Evolutionary conservation across 1,140 invertebrate species (phyloP).

Genomic region (Nymphalis io): DNA sequence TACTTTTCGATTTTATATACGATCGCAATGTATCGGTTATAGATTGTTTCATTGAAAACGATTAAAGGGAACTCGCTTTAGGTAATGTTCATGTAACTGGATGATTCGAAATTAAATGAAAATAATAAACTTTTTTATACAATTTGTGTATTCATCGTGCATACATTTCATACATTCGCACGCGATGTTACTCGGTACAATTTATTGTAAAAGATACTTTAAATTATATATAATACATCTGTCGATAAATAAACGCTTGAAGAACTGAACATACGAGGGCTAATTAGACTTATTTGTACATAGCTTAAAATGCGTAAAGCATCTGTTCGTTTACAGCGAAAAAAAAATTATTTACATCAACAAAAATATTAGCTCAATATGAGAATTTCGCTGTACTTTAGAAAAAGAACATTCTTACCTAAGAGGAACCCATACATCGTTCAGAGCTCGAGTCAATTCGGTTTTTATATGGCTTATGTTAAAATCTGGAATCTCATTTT

Average conservation of each 20-base stretch:
- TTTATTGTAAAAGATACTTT: conserved; percentile 13
- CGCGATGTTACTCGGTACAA: conserved; percentile 5
- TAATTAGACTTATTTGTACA: not conserved
- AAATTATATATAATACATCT: conserved; percentile 10
- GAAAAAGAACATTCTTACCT: conserved; percentile 14
- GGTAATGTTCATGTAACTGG: conserved; percentile 20
- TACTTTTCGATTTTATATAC: conserved; percentile 60
- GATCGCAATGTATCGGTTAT: conserved; percentile 45
- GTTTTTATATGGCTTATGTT: conserved; percentile 52
- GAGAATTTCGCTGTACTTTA: conserved; percentile 1
- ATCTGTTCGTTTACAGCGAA: not conserved
- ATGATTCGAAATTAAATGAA: conserved; percentile 23
- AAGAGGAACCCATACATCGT: conserved; percentile 36
- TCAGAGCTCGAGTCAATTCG: conserved; percentile 40
- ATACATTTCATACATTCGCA: not conserved
- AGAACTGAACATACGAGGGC: not conserved
- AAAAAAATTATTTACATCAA: not conserved
- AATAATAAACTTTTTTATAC: conserved; percentile 3
- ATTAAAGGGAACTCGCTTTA: conserved; percentile 24
- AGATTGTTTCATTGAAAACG: conserved; percentile 30
- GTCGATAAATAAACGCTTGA: not conserved
- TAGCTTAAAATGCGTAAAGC: not conserved
- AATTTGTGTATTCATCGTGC: not conserved
- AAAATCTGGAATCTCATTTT: conserved; percentile 55
- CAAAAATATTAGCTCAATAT: not conserved